Evolutionary conservation across 2,113 vertebrate genomes (phyloP).

Genomic region (Pteronura brasiliensis): DNA sequence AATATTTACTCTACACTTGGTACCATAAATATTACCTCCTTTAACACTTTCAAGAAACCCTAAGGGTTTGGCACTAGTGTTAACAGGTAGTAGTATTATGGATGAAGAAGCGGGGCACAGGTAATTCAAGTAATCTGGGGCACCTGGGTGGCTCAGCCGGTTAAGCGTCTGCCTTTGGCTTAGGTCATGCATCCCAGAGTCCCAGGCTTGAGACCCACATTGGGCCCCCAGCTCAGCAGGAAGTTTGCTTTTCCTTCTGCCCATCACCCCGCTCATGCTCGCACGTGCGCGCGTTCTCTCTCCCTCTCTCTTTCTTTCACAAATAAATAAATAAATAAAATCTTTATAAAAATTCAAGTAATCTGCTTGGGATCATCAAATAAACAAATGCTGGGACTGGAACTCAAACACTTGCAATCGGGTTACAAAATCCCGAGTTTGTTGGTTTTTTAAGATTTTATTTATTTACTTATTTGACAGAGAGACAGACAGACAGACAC

Average conservation of each 20-base stretch:
- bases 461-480: not conserved
- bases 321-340: not conserved
- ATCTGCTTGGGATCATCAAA: not conserved
- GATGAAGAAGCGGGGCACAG: not conserved
- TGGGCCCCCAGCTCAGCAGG: not conserved
- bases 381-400: not conserved
- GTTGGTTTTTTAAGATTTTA: not conserved
- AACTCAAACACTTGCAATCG: not conserved
- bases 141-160: not conserved
- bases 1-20: not conserved
- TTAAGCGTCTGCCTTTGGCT: not conserved
- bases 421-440: not conserved
- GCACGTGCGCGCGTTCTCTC: too few relatives aligned
- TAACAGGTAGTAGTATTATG: not conserved
- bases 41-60: not conserved
- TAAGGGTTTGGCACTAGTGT: not conserved
- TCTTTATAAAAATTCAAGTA: not conserved
- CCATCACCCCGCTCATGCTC: not conserved
- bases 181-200: not conserved
- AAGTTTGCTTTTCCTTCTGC: not conserved
- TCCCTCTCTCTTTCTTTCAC: not conserved
- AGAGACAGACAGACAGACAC: not conserved
- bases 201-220: not conserved
- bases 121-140: not conserved
- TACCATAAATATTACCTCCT: not conserved